Evolutionary conservation across 1,140 invertebrate species (phyloP), one percentile per base, ranked within the genome.

Genomic region (Penaeus chinensis): DNA sequence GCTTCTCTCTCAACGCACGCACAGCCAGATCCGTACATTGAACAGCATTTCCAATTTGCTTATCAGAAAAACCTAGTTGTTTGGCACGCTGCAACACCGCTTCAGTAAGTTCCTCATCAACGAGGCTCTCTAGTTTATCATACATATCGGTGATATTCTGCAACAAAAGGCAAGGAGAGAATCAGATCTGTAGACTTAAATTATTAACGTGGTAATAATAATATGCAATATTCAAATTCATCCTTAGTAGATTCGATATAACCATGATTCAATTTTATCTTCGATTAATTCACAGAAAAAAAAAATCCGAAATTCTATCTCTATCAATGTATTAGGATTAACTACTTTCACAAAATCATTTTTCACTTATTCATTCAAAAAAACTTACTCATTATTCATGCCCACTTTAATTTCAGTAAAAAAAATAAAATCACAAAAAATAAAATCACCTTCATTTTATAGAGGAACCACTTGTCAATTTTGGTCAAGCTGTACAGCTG

Each of bases 381-480:
- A 61, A 60, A 60, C 10, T 27, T 7, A 37, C 22, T 27, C 69
- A 24, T 24, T 24, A 13, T 20, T 27, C 16, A 27, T 0, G 18
- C 24, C n/a, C 69, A 18, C 0, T 16, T 16, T 13, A 81, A 32
- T 13, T 5, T 60, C 22, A 62, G 11, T 19, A 63, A 10, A 81
- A 16, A 62, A 61, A 3, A 18, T 80, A 27, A 19, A 80, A 60
- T 60, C 22, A 54, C 27, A 8, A 10, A 66, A 7, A 0, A 37
- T 7, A 22, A 32, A 20, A 19, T 78, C 81, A 90, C 89, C 87
- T 96, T 95, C 94, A 99, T 96, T 92, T 99, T 99, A 89, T 97
- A 93, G 2, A 99, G 93, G 92, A 99, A 99, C 98, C 98, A 99
- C 65, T 93, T 93, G 92, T 99, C 99, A 91, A 99, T 99, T 92